Evolutionary conservation across 2,797 vertebrate genomes (phyloP).

Genomic region (Artibeus lituratus): DNA sequence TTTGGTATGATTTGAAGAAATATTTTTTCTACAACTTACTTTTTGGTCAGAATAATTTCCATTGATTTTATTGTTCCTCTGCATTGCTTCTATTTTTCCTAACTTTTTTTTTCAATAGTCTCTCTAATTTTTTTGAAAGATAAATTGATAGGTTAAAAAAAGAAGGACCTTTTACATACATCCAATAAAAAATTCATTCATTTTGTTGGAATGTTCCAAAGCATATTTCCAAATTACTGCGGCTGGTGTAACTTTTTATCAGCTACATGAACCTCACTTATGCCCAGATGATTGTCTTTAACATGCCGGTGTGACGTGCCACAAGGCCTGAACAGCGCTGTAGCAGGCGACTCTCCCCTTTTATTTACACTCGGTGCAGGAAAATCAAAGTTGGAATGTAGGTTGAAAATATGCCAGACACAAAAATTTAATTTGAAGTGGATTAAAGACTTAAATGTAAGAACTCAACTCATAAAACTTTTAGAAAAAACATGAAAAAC

Average conservation of each 20-base stretch:
- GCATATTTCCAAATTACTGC: not conserved
- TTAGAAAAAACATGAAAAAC: not conserved
- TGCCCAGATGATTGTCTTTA: not conserved
- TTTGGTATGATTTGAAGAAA: not conserved
- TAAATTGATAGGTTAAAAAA: not conserved
- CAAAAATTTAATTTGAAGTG: not conserved
- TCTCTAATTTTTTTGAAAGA: not conserved
- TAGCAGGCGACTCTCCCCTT: not conserved
- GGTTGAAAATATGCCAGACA: not conserved
- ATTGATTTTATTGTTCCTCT: not conserved
- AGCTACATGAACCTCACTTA: not conserved
- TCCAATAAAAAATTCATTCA: not conserved
- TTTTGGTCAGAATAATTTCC: conserved; percentile 8
- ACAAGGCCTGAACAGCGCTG: not conserved
- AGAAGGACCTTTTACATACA: not conserved
- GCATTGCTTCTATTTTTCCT: not conserved
- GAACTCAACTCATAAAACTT: not conserved
- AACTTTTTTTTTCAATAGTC: not conserved
- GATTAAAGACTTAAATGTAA: not conserved
- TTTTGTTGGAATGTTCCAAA: not conserved
- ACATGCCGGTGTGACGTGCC: not conserved
- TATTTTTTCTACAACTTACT: not conserved
- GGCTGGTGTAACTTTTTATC: not conserved
- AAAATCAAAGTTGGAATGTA: not conserved
- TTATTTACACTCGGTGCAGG: not conserved